phyloP scores from a whole-genome alignment of 2,113 vertebrate species.

The Felis catus region DNA sequence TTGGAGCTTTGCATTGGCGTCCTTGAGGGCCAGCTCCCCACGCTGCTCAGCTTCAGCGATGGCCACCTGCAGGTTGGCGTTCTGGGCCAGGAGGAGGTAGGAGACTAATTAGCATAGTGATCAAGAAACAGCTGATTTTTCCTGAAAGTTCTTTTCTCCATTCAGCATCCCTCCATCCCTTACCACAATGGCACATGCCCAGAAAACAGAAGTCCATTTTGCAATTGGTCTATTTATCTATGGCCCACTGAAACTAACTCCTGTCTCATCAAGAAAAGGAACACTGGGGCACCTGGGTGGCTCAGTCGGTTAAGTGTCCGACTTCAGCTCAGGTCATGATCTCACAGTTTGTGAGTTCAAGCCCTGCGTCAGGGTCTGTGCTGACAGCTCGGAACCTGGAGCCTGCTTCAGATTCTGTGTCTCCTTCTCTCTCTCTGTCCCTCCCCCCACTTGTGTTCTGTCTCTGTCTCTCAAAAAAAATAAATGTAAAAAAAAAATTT shows the following conservation, averaged over 20 bases:
- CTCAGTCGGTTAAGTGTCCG: too few relatives aligned
- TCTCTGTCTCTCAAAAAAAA: too few relatives aligned
- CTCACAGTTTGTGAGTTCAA: too few relatives aligned
- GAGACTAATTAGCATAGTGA: neutral
- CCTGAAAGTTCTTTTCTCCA: neutral
- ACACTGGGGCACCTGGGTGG: neutral
- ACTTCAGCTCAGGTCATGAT: too few relatives aligned
- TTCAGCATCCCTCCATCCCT: neutral
- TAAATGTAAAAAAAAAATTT: too few relatives aligned
- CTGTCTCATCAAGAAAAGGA: neutral
- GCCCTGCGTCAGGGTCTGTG: too few relatives aligned
- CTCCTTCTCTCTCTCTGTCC: too few relatives aligned
- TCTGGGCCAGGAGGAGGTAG: constrained; percentile 57
- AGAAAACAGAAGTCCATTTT: neutral
- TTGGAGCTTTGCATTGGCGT: constrained; percentile 79
- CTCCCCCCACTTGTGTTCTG: too few relatives aligned
- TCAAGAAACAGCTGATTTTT: neutral
- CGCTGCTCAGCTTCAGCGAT: constrained; percentile 83
- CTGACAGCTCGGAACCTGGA: too few relatives aligned
- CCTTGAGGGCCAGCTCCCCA: constrained; percentile 83
- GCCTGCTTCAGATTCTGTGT: too few relatives aligned
- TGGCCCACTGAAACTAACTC: neutral
- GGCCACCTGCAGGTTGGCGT: constrained; percentile 78
- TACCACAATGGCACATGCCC: neutral
- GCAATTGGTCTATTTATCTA: neutral